phyloP scores from a whole-genome alignment of 2,797 vertebrate genomes.

The Austrolebias charrua region DNA sequence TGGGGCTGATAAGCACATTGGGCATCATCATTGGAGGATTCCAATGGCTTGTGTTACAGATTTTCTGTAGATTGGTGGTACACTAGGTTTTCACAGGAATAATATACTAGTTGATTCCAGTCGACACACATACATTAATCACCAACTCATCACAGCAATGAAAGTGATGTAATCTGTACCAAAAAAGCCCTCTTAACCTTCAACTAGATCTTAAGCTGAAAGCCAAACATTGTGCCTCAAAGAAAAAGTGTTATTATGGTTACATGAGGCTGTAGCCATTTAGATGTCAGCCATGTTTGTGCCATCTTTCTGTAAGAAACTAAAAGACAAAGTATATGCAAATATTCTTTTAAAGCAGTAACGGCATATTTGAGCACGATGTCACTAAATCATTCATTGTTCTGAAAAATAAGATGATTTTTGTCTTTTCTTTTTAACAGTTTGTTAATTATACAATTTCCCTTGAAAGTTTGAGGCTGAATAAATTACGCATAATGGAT shows the following conservation, averaged over 20 bases:
- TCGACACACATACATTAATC: slow-evolving; percentile 58
- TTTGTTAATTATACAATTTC: too few relatives aligned
- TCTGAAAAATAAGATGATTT: too few relatives aligned
- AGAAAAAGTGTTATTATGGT: slow-evolving; percentile 78
- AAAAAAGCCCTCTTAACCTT: slow-evolving; percentile 59
- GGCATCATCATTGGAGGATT: slow-evolving; percentile 74
- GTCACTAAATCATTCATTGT: too few relatives aligned
- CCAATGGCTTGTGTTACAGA: slow-evolving; percentile 79
- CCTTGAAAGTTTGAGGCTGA: background rate
- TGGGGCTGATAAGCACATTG: slow-evolving; percentile 80
- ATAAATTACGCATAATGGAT: slow-evolving; percentile 30
- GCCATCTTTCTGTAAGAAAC: too few relatives aligned
- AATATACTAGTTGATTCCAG: slow-evolving; percentile 10
- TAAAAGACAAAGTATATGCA: too few relatives aligned
- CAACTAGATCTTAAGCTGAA: slow-evolving; percentile 79
- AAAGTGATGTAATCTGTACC: slow-evolving; percentile 67
- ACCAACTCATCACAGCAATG: slow-evolving; percentile 58
- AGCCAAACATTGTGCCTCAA: slow-evolving; percentile 83
- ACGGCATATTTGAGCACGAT: too few relatives aligned
- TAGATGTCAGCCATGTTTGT: slow-evolving; percentile 47
- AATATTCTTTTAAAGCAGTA: too few relatives aligned
- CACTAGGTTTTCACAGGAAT: slow-evolving; percentile 42
- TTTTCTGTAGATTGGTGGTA: slow-evolving; percentile 72
- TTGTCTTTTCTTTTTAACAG: too few relatives aligned
- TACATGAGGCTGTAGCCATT: slow-evolving; percentile 86